phyloP scores from a whole-genome alignment of 2,888 invertebrate genomes.

The Drosophila aldrichi region DNA sequence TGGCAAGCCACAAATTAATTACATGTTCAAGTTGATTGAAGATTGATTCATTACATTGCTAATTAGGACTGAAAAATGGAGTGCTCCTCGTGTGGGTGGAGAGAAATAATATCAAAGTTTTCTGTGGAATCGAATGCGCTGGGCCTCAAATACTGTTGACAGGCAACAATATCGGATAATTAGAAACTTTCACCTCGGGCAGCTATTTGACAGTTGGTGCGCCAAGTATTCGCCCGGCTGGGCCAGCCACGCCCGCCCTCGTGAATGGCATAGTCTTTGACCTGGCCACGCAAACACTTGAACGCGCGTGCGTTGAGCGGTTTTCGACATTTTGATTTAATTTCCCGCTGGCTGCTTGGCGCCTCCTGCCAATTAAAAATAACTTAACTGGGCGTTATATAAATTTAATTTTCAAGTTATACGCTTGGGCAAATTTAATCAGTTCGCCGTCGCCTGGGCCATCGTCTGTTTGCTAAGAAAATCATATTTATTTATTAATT shows the following conservation, averaged over 20 bases:
- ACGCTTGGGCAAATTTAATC: constrained; percentile 56
- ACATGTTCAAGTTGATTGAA: constrained; percentile 31
- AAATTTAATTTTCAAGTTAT: constrained; percentile 64
- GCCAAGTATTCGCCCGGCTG: constrained; percentile 3
- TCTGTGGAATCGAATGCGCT: not conserved
- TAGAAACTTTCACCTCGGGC: constrained; percentile 47
- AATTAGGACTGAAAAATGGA: constrained; percentile 30
- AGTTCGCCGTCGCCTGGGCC: not conserved
- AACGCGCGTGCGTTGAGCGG: constrained; percentile 34
- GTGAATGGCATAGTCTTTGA: constrained; percentile 39
- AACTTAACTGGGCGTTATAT: constrained; percentile 62
- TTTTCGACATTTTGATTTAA: constrained; percentile 66
- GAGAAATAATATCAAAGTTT: constrained; percentile 27
- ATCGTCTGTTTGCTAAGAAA: constrained; percentile 53
- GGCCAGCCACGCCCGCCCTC: no score
- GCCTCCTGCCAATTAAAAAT: constrained; percentile 68
- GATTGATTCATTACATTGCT: constrained; percentile 31
- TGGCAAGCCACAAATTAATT: constrained; percentile 69
- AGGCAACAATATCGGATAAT: constrained; percentile 57
- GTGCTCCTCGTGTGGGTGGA: not conserved
- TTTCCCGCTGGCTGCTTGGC: constrained; percentile 50
- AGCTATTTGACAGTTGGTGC: constrained; percentile 19
- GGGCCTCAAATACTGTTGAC: constrained; percentile 24
- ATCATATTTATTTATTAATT: constrained; percentile 80
- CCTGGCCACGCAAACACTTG: constrained; percentile 21